Evolutionary conservation across 2,797 vertebrate species (phyloP).

Genomic region (Dendrocincla fuliginosa): DNA sequence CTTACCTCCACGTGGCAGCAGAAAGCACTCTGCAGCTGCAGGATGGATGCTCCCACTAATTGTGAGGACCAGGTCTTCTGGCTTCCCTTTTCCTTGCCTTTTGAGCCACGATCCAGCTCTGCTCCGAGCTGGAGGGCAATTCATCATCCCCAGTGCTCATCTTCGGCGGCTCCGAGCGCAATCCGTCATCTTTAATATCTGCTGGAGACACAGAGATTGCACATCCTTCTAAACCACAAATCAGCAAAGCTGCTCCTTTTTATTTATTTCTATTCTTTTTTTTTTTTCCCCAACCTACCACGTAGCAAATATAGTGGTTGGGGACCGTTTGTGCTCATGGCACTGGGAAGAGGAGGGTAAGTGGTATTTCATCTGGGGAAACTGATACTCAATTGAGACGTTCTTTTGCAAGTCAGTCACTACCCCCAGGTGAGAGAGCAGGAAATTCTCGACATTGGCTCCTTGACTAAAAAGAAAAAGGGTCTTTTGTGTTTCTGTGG

Average conservation of each 20-base stretch:
- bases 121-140: not conserved
- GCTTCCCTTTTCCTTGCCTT: not conserved
- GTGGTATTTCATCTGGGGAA: slow-evolving; percentile 58
- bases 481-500: not conserved
- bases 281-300: slow-evolving; percentile 5
- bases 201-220: slow-evolving; percentile 20
- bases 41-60: not conserved
- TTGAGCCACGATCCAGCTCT: not conserved
- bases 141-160: not conserved
- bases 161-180: slow-evolving; percentile 19
- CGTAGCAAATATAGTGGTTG: slow-evolving; percentile 45
- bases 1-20: slow-evolving; percentile 4
- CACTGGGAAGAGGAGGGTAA: slow-evolving; percentile 44
- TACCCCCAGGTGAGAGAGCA: slow-evolving; percentile 49
- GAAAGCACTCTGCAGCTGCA: slow-evolving; percentile 15
- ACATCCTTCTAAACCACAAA: slow-evolving; percentile 59
- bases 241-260: slow-evolving; percentile 38
- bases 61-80: not conserved
- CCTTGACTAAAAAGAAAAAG: slow-evolving; percentile 6
- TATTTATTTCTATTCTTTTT: not conserved
- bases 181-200: slow-evolving; percentile 68
- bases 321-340: slow-evolving; percentile 32
- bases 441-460: slow-evolving; percentile 34
- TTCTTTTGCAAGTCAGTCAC: slow-evolving; percentile 41
- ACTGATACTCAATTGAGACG: slow-evolving; percentile 28